Percentiles rank a stretch among this genome's conserved stretches.
Evolutionary conservation across 2,113 vertebrate genomes (phyloP).

Genomic region (Pseudonaja textilis): DNA sequence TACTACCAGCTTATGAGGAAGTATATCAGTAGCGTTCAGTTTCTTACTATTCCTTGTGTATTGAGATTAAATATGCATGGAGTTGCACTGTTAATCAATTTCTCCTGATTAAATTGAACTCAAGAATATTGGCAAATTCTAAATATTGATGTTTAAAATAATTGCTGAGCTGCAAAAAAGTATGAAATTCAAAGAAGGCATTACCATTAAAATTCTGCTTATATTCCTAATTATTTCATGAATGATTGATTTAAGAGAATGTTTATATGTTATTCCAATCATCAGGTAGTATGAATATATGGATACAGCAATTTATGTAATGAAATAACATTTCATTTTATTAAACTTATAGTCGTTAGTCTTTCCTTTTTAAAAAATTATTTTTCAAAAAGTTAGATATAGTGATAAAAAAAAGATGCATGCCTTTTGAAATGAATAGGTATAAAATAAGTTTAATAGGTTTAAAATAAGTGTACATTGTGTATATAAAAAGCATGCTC

Average conservation of each 20-base stretch:
- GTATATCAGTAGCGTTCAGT: neutral
- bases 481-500: neutral
- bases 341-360: neutral
- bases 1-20: neutral
- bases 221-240: neutral
- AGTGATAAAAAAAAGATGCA: neutral
- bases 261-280: neutral
- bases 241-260: neutral
- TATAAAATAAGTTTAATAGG: neutral
- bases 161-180: neutral
- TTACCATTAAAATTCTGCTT: neutral
- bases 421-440: neutral
- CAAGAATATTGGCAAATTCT: neutral
- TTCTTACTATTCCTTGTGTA: neutral
- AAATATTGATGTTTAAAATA: neutral
- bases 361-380: neutral
- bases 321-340: neutral
- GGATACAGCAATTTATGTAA: constrained; percentile 20
- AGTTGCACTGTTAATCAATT: neutral
- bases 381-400: neutral
- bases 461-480: neutral
- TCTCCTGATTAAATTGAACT: neutral
- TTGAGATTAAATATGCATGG: neutral
- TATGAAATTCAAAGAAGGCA: neutral
- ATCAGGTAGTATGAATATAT: constrained; percentile 13